Base-by-base conservation (phyloP, 2,113 vertebrate species). In the Sclerurus mexicanus region DNA sequence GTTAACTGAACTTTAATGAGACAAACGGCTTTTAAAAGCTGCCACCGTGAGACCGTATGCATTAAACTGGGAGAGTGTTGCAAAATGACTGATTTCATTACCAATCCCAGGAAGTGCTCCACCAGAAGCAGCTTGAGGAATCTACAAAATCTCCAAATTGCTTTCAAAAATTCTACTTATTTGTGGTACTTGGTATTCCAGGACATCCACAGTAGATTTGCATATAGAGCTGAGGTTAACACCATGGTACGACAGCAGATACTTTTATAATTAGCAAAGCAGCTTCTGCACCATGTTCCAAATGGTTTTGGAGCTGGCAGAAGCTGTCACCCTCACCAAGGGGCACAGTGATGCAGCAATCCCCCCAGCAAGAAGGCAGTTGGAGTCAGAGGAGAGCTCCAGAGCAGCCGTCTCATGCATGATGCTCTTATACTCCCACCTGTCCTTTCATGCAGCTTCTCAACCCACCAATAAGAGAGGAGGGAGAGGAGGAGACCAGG, bases 1-100 rank as follows among this genome's bases (percentile, higher is more conserved):
- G 88, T 91, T 96, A 94, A 94, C 77, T 83, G 87, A 92, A 64
- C 84, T 80, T 66, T 82, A 94, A 93, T 63, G 89, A 94, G 92
- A 93, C 63, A 91, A 94, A 49, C 56, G 93, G 88, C 82, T 80
- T 89, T 63, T 85, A 79, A 90, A 94, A 87, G 44, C 85, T 95
- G 89, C 78, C 39, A 39, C 80, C 55, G 6, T 25, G 59, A 81
- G 87, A 40, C 28, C 14, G 25, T 10, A 7, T 3, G 66, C 46
- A n/a, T 67, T 62, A 69, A 76, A 67, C 55, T 18, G 40, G 74
- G 69, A 49, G 39, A 93, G 50, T 2, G 31, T 3, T 59, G 37
- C 53, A n/a, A 63, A 91, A 71, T 30, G 25, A 42, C 40, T 46
- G 60, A 80, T 87, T 86, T 49, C 59, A 55, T 77, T 63, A 56